A percentile compares a stretch with the other conserved stretches of the same genome.
phyloP scores from a whole-genome alignment of 2,888 invertebrate species.

The Lamellibrachia satsuma region DNA sequence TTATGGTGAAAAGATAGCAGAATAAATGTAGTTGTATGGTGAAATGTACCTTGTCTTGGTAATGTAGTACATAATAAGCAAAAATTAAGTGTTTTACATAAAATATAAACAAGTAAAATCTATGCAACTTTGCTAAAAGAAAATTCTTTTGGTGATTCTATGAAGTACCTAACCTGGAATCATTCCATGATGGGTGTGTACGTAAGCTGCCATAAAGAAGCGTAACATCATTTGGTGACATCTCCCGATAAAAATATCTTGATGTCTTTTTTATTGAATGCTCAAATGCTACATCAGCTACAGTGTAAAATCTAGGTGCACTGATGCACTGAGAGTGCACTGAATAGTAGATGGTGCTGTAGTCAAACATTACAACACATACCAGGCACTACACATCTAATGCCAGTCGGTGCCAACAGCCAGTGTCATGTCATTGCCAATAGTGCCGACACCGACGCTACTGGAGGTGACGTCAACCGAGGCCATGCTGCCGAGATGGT shows the following conservation, averaged over 20 bases:
- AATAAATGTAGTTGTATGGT: too few species aligned
- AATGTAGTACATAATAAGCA: too few species aligned
- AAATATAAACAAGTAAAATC: too few species aligned
- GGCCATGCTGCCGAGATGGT: background rate
- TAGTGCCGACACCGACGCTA: background rate
- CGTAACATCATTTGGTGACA: background rate
- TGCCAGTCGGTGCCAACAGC: background rate
- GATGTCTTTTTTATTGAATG: constrained; percentile 9
- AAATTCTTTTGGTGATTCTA: too few species aligned
- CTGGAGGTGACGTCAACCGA: background rate
- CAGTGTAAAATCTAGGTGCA: constrained; percentile 17
- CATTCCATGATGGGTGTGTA: too few species aligned
- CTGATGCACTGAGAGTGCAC: background rate
- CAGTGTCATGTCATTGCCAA: background rate
- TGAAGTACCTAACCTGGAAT: too few species aligned
- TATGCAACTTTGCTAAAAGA: too few species aligned
- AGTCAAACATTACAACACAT: background rate
- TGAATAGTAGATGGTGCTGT: background rate
- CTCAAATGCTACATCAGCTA: constrained; percentile 12
- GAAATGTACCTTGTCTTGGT: too few species aligned
- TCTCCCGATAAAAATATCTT: constrained; percentile 6
- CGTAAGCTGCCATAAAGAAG: background rate
- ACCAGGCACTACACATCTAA: background rate
- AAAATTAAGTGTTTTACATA: too few species aligned
- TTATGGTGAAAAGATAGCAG: too few species aligned